Base-by-base conservation (phyloP, 2,888 invertebrate genomes). In the Thymelicus sylvestris region DNA sequence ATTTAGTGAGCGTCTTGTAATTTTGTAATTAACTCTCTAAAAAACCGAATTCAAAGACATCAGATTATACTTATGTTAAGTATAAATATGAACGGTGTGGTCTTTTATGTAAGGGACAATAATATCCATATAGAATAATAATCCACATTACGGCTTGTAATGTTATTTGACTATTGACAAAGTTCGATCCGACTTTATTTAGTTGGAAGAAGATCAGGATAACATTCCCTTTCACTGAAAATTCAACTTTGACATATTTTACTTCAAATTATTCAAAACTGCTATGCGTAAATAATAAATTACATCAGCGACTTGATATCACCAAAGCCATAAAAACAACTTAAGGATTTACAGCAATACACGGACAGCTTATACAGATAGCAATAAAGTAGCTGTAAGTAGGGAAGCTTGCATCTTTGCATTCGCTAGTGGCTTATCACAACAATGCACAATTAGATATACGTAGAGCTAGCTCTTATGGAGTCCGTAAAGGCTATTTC, bases 381-480 rank as follows among this genome's bases (percentile, higher is more conserved):
- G 55, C 57, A 66, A 66, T 66, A 66, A 66, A 66, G 31, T 47
- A 66, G 66, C 44, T n/a, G 44, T 57, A 66, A 57, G 57, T 52
- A 50, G 41, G 31, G 15, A 60, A 50, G 64, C 64, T 47, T 15
- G 64, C 50, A 64, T 52, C 64, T 38, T 64, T 6, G 15, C 50
- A 64, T 50, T 64, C 64, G 19, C 66, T 38, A 67, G 48, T 31
- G 52, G 67, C 62, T 68, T 68, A 68, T 63, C 63, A 38, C 68
- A 63, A 68, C 57, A 68, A 68, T 68, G 38, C 63, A 57, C 68
- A 62, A 62, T 67, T 67, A 67, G 61, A 62, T 67, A 67, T 52
- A 67, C 52, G 19, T 7, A 61, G 10, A 41, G 67, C 47, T 41
- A n/a, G 15, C 61, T 67, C 41, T 60, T 15, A 62, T 47, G 47